A percentile compares a stretch with the other conserved stretches of the same genome.
Evolutionary conservation across 2,797 vertebrate species (phyloP).

Genomic region (Ceryle rudis): DNA sequence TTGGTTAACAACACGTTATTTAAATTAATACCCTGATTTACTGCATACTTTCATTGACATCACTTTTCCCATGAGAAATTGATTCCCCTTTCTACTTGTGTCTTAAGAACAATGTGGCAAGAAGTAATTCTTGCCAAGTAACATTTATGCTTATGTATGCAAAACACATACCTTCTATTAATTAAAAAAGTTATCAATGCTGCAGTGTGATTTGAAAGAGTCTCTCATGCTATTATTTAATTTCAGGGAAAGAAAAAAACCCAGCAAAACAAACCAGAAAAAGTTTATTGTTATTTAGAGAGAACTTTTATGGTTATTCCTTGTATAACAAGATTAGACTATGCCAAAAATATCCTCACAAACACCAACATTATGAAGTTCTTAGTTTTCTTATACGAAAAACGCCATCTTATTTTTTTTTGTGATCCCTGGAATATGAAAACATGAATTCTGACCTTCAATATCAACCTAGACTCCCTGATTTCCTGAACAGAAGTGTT

Average conservation of each 20-base stretch:
- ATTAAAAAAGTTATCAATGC: neutral
- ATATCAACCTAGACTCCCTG: neutral
- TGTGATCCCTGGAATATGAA: neutral
- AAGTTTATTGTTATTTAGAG: neutral
- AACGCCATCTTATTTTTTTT: neutral
- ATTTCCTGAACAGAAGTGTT: neutral
- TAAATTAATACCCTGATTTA: constrained; percentile 37
- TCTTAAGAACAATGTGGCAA: neutral
- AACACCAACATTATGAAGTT: neutral
- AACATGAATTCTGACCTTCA: neutral
- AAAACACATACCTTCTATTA: neutral
- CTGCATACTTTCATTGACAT: neutral
- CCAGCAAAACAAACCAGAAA: neutral
- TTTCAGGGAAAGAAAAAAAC: neutral
- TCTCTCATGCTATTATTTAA: neutral
- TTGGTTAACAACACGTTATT: constrained; percentile 7
- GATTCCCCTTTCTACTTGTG: constrained; percentile 4
- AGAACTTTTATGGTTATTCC: neutral
- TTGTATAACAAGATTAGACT: neutral
- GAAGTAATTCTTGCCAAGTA: constrained; percentile 34
- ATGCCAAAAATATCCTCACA: neutral
- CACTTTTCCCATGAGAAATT: constrained; percentile 66
- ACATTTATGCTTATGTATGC: constrained; percentile 13
- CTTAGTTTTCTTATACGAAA: neutral
- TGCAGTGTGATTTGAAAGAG: neutral